Base-by-base conservation (phyloP, 2,888 invertebrate genomes). In the Griposia aprilina region DNA sequence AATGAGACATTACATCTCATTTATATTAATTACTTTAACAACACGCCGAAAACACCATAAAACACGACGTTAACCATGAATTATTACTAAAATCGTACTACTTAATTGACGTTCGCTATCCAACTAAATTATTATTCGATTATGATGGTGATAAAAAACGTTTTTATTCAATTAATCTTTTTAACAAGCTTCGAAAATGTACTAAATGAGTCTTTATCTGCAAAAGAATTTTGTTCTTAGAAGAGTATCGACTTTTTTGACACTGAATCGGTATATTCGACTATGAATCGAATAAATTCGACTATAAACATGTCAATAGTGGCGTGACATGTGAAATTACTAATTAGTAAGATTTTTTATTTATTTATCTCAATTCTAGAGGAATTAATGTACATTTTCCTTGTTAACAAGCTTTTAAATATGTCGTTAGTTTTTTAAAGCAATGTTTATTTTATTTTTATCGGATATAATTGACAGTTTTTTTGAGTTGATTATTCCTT, bases 51-150 rank as follows among this genome's bases (percentile, higher is more conserved):
- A 80, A 78, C 23, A 77, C 75, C 65, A 72, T 87, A 83, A 83
- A 88, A 81, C 66, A 78, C 60, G 57, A 50, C 60, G 63, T 73
- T 73, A 70, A 59, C 65, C 60, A 45, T 68, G 72, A 88, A 41
- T 78, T 82, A 85, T 80, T 62, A 85, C 48, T 36, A 30, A 84
- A 81, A 81, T 74, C 52, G 20, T 70, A 78, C 73, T 86, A 36
- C 30, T 36, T 36, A 87, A 87, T 88, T 85, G 87, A 81, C 81
- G 74, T 74, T 74, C 67, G 65, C 70, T 68, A 80, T 87, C 70
- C 73, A 71, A 82, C 6, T 81, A 79, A 82, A 75, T 81, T 83
- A 82, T 79, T 85, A 82, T 57, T 71, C 79, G 83, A 88, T 88
- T 78, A 76, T 76, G 60, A 62, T 26, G 30, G 48, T 62, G 80